Evolutionary conservation across 2,888 invertebrate species (phyloP), one percentile per base, ranked within the genome.

Genomic region (Cheilosia vernalis): DNA sequence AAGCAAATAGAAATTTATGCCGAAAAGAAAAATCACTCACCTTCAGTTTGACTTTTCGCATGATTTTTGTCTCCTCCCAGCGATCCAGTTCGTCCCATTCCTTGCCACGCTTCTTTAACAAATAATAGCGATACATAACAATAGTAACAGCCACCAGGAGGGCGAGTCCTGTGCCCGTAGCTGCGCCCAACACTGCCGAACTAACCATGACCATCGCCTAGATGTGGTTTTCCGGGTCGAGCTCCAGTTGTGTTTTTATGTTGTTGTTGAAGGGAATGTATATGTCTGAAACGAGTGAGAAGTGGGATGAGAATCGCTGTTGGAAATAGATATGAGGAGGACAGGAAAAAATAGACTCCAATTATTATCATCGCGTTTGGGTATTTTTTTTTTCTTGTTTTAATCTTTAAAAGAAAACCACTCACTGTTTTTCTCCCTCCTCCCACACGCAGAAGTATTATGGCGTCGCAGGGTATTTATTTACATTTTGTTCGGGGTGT

Each of bases 141-240:
- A 95, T 92, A 5, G 95, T 95, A 89, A 95, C 93, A 13, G 95
- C 95, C 42, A 95, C 93, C 72, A 95, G 90, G 30, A 95, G 91
- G 1, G 95, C 95, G 81, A 95, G 91, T 6, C 95, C 95, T 2
- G 95, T 94, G 51, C 95, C 95, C 1, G 94, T 93, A 6, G 95
- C 95, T 51, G 95, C 95, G 19, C 95, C 95, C 77, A 95, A 91
- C 42, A 95, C 94, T 51, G 95, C 95, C n/a, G 95, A 94, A 63
- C 94, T 94, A 74, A 94, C 94, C 94, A 95, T 94, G 56, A 91
- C 91, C 92, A 91, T 92, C 69, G 49, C 40, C 64, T 77, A 24
- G 56, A 37, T 51, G 58, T 4, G 44, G 19, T 5, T 47, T 33
- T 5, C 33, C 3, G 15, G 55, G 33, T 19, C 19, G 10, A 61